Base-by-base conservation (phyloP, 2,797 vertebrate species). In the Morus bassanus region DNA sequence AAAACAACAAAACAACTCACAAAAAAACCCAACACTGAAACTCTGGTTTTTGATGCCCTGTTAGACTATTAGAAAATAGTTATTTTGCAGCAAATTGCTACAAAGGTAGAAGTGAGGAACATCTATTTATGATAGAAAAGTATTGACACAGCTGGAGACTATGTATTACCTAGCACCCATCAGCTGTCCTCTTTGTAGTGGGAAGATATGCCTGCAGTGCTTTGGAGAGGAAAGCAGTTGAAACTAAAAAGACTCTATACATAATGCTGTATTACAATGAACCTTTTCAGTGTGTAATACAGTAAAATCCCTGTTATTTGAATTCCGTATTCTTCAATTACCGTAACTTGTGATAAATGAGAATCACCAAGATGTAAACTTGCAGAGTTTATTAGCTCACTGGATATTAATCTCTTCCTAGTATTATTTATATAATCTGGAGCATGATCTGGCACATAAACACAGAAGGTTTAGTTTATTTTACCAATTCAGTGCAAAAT, bases 251-350 rank as follows among this genome's bases (percentile, higher is more conserved):
- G 48, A 35, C 9, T 41, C 5, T 82, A 10, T 50, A 30, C 39
- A 33, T 59, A 89, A 72, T 59, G 18, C 30, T 88, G 19, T 64
- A 35, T 91, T 69, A 48, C 18, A 86, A 43, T 48, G 54, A 89
- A 79, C 16, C 2, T 90, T 81, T 88, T 69, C 41, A 53, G 45
- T 45, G 28, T 81, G 9, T 94, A 37, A 35, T 54, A 33, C 24
- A 85, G 53, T 65, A 78, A 94, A 95, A 80, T 80, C 39, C 22
- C n/a, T 2, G 2, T 51, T 92, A 88, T 85, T 72, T 88, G 78
- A 91, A 85, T 94, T 91, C 61, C 24, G 33, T 88, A 72, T 83
- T 94, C 57, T 93, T 91, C 76, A 74, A 53, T 89, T 89, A 91
- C 64, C 0, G 0, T 75, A 86, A 76, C 60, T 89, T 67, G 41